Base-by-base conservation (phyloP, 2,888 invertebrate genomes). In the Meiosimyza platycephala region DNA sequence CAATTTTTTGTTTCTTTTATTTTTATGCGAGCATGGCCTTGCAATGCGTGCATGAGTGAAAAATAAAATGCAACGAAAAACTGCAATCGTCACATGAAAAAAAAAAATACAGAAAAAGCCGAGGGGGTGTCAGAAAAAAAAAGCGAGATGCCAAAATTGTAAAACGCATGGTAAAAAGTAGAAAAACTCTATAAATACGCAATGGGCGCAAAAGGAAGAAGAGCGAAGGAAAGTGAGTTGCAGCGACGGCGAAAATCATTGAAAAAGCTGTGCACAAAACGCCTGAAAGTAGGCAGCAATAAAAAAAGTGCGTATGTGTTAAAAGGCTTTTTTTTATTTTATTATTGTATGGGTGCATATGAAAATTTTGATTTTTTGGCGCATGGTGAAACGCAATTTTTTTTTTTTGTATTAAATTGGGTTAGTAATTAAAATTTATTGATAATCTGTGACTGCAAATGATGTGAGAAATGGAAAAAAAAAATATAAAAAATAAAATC, bases 111-210 rank as follows among this genome's bases (percentile, higher is more conserved):
- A 18, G 11, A 55, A 22, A 22, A 11, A 22, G 0, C 16, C 6
- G 55, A 55, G 40, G 6, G 40, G 40, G 40, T 40, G 40, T 40
- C 40, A 9, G 40, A 9, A 9, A 40, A n/a, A 40, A 55, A 72
- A 75, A 75, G 68, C 71, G 75, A 75, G 75, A 75, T 70, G 75
- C 71, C 75, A 51, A 66, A 75, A 75, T 75, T 73, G 73, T 60
- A 59, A 72, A 73, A 66, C 66, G 73, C 72, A 64, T 75, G 68
- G 69, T 62, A 73, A 72, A 75, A 75, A 75, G 75, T 73, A 75
- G 75, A 67, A 71, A 69, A 73, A 73, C 75, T 54, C 62, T 70
- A 70, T 70, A 33, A 62, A 70, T 69, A 51, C 51, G 50, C 63
- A 63, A 63, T 47, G 16, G 40, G 40, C 40, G 40, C 40, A 40